These are phyloP conservation scores for Torymus tubicola DNA, from an alignment of 2,888 invertebrate species.

Conservation along the genomic window DNA sequence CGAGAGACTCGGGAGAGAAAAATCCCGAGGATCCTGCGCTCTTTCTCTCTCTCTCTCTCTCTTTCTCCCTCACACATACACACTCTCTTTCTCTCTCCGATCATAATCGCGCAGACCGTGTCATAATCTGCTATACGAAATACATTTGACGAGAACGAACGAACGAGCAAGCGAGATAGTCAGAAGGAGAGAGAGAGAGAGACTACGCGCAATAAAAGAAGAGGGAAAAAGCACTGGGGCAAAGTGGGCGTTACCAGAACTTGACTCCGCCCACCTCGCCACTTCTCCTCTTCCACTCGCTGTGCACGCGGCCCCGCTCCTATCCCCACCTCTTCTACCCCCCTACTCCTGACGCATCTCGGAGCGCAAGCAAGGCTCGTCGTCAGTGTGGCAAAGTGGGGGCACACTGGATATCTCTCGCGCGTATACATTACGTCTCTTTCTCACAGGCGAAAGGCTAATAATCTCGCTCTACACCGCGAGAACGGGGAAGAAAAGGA, in stretches of 20 bases:
- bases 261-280: slow-evolving; percentile 33
- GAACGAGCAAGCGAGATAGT: slow-evolving; percentile 17
- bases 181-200: slow-evolving; percentile 36
- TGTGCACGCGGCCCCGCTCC: background rate
- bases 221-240: slow-evolving; percentile 4
- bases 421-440: background rate
- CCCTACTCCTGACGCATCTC: background rate
- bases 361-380: background rate
- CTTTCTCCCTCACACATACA: too few species aligned
- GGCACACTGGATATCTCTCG: slow-evolving; percentile 4
- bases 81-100: slow-evolving; percentile 64
- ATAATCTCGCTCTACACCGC: slow-evolving; percentile 24
- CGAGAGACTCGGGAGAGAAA: slow-evolving; percentile 48
- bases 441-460: slow-evolving; percentile 30
- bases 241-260: slow-evolving; percentile 24
- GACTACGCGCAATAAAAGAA: slow-evolving; percentile 13
- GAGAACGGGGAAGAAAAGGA: background rate
- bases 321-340: background rate
- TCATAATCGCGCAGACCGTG: slow-evolving; percentile 76
- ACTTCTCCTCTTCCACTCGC: too few species aligned
- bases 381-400: background rate
- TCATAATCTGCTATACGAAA: slow-evolving; percentile 76
- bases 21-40: slow-evolving; percentile 59
- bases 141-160: slow-evolving; percentile 73
- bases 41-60: slow-evolving; percentile 36